Conservation (phyloP, 2,888 invertebrate genomes). For the Drosophila greeni region DNA sequence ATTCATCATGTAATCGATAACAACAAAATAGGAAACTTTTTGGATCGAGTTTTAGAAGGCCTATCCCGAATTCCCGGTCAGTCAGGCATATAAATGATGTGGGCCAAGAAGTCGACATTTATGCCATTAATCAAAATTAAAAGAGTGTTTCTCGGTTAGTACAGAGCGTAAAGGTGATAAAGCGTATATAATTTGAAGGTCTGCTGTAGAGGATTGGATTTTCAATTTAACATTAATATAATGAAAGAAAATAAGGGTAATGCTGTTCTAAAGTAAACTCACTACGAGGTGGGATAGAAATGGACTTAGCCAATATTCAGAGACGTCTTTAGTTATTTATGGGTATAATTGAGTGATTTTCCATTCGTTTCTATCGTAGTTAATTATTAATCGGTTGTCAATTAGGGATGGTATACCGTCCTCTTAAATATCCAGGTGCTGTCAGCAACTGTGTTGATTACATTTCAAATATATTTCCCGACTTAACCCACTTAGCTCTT, state of each 20-base stretch:
- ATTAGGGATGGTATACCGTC: constrained; percentile 3
- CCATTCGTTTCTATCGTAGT: neutral
- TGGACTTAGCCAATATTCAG: neutral
- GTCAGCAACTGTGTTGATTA: constrained; percentile 25
- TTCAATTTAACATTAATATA: neutral
- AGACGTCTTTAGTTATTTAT: neutral
- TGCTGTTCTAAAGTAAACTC: neutral
- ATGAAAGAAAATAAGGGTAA: neutral
- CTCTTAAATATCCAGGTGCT: constrained; percentile 7
- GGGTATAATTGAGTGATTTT: neutral
- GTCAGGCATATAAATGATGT: constrained; percentile 67
- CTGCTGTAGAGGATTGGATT: neutral
- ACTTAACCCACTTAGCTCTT: constrained; percentile 24
- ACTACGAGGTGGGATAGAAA: neutral
- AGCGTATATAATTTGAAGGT: constrained; percentile 6
- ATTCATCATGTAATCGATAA: constrained; percentile 70
- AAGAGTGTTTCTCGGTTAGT: constrained; percentile 54
- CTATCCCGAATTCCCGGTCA: constrained; percentile 33
- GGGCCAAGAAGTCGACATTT: constrained; percentile 38
- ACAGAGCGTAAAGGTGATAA: constrained; percentile 19
- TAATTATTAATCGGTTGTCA: constrained; percentile 25
- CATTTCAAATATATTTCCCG: constrained; percentile 17
- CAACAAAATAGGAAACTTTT: constrained; percentile 35
- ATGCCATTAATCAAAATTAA: constrained; percentile 68
- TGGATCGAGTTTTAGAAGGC: constrained; percentile 31